Conservation (phyloP, 2,113 vertebrate species). For the Eurypyga helias region DNA sequence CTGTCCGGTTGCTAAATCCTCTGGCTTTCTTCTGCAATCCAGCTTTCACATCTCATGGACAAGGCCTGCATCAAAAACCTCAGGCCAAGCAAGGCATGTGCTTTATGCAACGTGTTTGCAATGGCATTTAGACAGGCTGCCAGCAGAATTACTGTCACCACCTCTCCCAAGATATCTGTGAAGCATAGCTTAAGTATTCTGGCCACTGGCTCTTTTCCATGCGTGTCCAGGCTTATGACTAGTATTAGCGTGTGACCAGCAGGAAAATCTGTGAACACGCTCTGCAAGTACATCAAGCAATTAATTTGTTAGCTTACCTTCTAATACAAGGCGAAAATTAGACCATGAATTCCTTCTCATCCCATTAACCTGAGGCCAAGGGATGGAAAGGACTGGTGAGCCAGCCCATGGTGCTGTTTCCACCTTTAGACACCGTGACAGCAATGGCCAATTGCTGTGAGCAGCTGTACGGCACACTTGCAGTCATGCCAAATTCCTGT, state of each 20-base stretch:
- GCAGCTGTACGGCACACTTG: fast-evolving
- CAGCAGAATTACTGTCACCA: not conserved
- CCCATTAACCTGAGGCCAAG: not conserved
- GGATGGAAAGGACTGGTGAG: not conserved
- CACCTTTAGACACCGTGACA: not conserved
- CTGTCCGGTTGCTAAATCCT: not conserved
- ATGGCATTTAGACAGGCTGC: not conserved
- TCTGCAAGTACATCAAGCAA: not conserved
- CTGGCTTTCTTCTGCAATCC: not conserved
- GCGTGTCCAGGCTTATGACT: not conserved
- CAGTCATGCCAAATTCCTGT: not conserved
- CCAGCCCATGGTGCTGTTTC: not conserved
- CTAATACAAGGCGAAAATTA: not conserved
- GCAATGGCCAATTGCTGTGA: not conserved
- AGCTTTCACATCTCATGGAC: not conserved
- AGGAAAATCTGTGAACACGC: not conserved
- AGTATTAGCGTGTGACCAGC: fast-evolving
- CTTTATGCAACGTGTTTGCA: not conserved
- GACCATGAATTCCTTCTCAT: not conserved
- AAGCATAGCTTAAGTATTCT: not conserved
- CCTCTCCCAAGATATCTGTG: not conserved
- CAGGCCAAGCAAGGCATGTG: not conserved
- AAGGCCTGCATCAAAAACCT: not conserved
- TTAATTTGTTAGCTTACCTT: not conserved
- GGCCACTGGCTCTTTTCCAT: not conserved